These are phyloP conservation scores for Galerucella pusilla DNA, from an alignment of 2,888 invertebrate species.

Conservation along the genomic window DNA sequence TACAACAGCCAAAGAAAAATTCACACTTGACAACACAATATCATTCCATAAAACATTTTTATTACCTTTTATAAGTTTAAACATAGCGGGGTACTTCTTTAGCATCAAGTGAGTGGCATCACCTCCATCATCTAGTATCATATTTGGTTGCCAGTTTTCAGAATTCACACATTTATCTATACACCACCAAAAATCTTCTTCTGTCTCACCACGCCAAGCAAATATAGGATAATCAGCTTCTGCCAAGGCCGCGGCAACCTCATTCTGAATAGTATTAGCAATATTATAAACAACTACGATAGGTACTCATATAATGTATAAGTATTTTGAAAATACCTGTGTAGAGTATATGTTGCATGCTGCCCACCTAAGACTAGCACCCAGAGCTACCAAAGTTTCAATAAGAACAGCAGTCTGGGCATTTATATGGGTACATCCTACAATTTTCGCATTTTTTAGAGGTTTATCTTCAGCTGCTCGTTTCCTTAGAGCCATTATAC, in stretches of 20 bases:
- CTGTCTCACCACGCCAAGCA: conserved; percentile 97
- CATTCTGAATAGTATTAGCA: conserved; percentile 74
- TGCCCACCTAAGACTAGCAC: conserved; percentile 94
- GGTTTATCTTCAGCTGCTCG: conserved; percentile 95
- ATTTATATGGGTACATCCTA: conserved; percentile 98
- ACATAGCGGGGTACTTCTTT: conserved; percentile 93
- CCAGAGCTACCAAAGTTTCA: conserved; percentile 88
- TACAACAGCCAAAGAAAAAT: conserved; percentile 54
- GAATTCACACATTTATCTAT: conserved; percentile 95
- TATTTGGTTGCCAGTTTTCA: conserved; percentile 96
- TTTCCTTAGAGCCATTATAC: conserved; percentile 93
- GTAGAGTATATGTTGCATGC: conserved; percentile 99
- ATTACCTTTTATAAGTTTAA: conserved; percentile 88
- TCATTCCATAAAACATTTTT: background rate
- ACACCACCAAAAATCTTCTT: conserved; percentile 99
- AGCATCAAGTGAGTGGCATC: conserved; percentile 97
- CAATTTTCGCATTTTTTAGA: conserved; percentile 90
- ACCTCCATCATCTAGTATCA: conserved; percentile 97
- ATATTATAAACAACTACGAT: background rate
- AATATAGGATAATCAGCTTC: conserved; percentile 91
- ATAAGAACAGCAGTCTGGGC: conserved; percentile 97
- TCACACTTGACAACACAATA: background rate
- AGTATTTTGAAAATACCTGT: conserved; percentile 68
- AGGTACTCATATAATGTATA: background rate
- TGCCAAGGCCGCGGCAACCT: conserved; percentile 95